Evolutionary conservation across 2,888 invertebrate species (phyloP), one percentile per base, ranked within the genome.

Genomic region (Euplagia quadripunctaria): DNA sequence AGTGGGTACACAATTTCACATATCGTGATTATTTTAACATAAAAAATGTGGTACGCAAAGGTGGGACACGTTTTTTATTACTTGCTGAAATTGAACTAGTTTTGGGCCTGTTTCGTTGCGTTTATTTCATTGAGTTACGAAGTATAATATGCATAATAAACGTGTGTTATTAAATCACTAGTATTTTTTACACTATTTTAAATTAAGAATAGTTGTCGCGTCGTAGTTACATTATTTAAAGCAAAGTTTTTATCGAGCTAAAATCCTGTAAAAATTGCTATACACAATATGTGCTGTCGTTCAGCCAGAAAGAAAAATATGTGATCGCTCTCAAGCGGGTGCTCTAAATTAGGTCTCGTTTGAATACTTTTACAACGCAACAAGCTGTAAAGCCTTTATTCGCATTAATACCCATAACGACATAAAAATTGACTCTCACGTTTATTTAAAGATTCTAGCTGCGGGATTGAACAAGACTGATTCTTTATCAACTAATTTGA

Each of bases 41-140:
- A 49, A 55, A 66, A 31, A 61, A 70, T 16, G 55, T 63, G 49
- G 16, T 49, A 63, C 69, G 63, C 69, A 41, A 69, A 41, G 20
- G 46, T 46, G 20, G n/a, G 20, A 51, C 20, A 55, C 17, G 43
- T 43, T 69, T 69, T 61, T 46, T 7, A 49, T 69, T 55, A 68
- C 43, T 68, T 55, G 6, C 43, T 46, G 4, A 46, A 46, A 58
- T 43, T 4, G 46, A 68, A 58, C 58, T n/a, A 58, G 20, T n/a
- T 12, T 61, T 61, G 31, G 31, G 20, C 11, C 4, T 31, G 9
- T 46, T 46, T 46, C 43, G 43, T 46, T 46, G 9, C 43, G 6
- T 46, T 46, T 6, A 46, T 46, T 46, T 31, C 31, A 61, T 31
- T 31, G 61, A 14, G 61, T 31, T 61, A 14, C 61, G 20, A 14